Conservation (phyloP, 2,797 vertebrate genomes). For the Megaceryle alcyon region DNA sequence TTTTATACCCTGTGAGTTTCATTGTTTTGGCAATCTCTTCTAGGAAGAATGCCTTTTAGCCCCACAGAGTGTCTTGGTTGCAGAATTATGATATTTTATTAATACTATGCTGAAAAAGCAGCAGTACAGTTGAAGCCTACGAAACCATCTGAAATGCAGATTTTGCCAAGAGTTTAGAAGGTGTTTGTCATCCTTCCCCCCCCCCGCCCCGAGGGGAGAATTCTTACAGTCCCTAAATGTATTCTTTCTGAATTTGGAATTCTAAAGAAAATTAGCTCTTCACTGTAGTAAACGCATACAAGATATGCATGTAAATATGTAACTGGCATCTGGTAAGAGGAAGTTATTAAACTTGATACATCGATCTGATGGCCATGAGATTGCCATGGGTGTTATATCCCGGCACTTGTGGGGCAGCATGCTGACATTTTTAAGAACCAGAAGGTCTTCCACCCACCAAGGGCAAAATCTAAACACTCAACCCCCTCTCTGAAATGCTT, state of each 20-base stretch:
- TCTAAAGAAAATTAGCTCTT: neutral
- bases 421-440: no score
- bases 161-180: neutral
- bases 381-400: no score
- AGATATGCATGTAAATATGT: neutral
- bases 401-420: no score
- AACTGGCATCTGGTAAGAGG: neutral
- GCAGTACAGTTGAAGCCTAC: neutral
- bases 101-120: neutral
- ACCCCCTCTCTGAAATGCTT: no score
- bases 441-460: no score
- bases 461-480: no score
- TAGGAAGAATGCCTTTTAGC: neutral
- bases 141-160: neutral
- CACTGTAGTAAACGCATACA: neutral
- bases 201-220: neutral
- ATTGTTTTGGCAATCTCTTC: neutral
- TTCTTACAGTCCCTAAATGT: neutral
- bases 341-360: neutral
- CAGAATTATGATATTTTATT: neutral
- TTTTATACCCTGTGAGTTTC: neutral
- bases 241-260: neutral
- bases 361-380: neutral
- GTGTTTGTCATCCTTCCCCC: neutral
- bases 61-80: neutral